Conservation (phyloP, 2,888 invertebrate species). For the Campopleginae sp. region DNA sequence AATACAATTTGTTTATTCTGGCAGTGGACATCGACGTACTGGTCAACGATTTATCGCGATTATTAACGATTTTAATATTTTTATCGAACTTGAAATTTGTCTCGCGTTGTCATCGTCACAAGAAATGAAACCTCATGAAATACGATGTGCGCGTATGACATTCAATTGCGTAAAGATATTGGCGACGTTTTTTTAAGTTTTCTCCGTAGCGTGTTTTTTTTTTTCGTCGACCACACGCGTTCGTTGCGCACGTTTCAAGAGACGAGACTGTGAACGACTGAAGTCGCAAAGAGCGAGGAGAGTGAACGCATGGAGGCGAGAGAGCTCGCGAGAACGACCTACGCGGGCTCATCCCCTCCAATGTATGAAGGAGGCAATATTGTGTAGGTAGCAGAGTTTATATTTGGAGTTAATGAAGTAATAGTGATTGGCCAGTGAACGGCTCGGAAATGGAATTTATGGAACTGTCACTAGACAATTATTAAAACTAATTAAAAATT, state of each 20-base stretch:
- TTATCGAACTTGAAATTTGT: background rate
- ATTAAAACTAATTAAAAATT: background rate
- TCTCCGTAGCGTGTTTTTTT: constrained; percentile 14
- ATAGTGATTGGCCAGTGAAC: constrained; percentile 39
- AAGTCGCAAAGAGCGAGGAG: constrained; percentile 70
- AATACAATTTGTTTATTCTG: background rate
- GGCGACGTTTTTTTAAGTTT: background rate
- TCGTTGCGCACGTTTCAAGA: constrained; percentile 40
- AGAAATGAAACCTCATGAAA: background rate
- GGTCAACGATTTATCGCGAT: background rate
- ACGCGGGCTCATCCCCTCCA: constrained; percentile 75
- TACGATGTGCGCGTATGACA: background rate
- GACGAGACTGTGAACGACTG: constrained; percentile 73
- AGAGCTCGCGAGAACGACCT: constrained; percentile 70
- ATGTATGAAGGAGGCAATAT: constrained; percentile 29
- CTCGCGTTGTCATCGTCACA: background rate
- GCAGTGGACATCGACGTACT: background rate
- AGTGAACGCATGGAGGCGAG: constrained; percentile 74
- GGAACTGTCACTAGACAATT: background rate
- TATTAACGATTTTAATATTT: background rate
- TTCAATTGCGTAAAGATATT: background rate
- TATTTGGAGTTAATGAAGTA: constrained; percentile 16
- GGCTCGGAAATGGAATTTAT: background rate
- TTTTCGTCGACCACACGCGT: constrained; percentile 24
- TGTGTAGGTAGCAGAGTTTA: constrained; percentile 49